phyloP scores from a whole-genome alignment of 53 echinoderm and acorn worm genomes.

The Temnopleurus reevesii region DNA sequence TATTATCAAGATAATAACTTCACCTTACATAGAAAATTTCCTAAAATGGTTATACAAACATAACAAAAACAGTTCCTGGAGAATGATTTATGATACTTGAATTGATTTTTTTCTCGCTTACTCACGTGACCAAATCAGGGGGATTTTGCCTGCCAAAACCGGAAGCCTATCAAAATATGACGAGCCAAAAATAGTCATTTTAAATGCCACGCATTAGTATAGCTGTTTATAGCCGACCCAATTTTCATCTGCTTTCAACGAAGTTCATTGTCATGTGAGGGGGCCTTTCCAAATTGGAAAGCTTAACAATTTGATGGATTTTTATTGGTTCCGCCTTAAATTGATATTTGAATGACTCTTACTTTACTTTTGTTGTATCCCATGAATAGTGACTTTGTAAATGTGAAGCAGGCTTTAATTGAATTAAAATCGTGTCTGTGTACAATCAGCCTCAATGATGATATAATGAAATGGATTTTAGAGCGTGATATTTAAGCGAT shows the following conservation, averaged over 20 bases:
- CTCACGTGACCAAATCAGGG: background rate
- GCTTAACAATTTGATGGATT: constrained; percentile 14
- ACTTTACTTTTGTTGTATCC: too few species aligned
- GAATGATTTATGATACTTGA: constrained; percentile 10
- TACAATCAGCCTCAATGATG: background rate
- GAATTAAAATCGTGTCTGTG: background rate
- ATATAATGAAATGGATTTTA: background rate
- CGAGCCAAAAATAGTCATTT: constrained; percentile 30
- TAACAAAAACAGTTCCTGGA: constrained; percentile 19
- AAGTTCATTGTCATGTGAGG: constrained; percentile 30
- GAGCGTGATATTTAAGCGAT: background rate
- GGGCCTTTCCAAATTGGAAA: background rate
- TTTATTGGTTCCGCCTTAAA: constrained; percentile 4
- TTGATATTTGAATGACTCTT: background rate
- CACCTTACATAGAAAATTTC: too few species aligned
- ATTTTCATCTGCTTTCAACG: background rate
- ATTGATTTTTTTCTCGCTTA: background rate
- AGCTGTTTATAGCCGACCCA: constrained; percentile 33
- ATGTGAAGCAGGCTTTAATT: background rate
- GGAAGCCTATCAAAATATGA: constrained; percentile 20
- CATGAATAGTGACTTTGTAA: background rate
- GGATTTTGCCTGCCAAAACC: constrained; percentile 24
- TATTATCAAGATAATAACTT: too few species aligned
- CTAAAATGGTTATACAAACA: too few species aligned
- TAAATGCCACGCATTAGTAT: constrained; percentile 15